Percentiles rank a stretch among this genome's conserved stretches.
Conservation (phyloP, 2,797 vertebrate genomes). For the Champsocephalus esox region DNA sequence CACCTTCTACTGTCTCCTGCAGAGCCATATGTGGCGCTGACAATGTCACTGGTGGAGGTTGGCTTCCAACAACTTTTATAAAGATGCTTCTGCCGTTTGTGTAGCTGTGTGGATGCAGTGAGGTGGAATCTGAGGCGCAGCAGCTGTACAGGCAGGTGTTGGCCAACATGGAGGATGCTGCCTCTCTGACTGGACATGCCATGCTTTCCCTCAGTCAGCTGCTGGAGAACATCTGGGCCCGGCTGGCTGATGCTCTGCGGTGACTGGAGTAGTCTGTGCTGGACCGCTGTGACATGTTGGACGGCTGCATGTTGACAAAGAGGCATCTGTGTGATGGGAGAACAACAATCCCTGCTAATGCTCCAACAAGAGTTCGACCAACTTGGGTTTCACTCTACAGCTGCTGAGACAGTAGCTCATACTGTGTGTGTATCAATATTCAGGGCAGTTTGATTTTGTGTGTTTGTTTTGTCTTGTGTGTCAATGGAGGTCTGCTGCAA, state of each 20-base stretch:
- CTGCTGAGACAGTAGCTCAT: conserved; percentile 8
- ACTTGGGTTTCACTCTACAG: conserved; percentile 32
- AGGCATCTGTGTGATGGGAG: conserved; percentile 68
- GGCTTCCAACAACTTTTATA: conserved; percentile 51
- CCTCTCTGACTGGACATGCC: conserved; percentile 76
- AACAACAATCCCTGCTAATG: conserved; percentile 46
- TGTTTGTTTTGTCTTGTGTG: neutral
- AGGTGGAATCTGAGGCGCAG: conserved; percentile 68
- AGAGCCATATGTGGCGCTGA: conserved; percentile 73
- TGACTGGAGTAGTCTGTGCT: conserved; percentile 58
- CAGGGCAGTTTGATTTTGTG: neutral
- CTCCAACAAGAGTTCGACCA: conserved; percentile 24
- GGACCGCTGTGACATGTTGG: conserved; percentile 55
- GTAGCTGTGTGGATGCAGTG: conserved; percentile 48
- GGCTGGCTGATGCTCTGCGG: conserved; percentile 49
- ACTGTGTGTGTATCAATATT: neutral
- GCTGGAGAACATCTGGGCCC: conserved; percentile 76
- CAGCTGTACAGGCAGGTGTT: conserved; percentile 80
- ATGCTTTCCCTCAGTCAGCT: conserved; percentile 66
- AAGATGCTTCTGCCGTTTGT: conserved; percentile 45
- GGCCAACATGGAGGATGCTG: conserved; percentile 64
- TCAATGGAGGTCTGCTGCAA: neutral
- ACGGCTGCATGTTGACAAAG: conserved; percentile 61
- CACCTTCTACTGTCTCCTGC: conserved; percentile 35
- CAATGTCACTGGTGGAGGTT: conserved; percentile 54